Evolutionary conservation across 2,113 vertebrate genomes (phyloP).

Genomic region (Mus spicilegus): DNA sequence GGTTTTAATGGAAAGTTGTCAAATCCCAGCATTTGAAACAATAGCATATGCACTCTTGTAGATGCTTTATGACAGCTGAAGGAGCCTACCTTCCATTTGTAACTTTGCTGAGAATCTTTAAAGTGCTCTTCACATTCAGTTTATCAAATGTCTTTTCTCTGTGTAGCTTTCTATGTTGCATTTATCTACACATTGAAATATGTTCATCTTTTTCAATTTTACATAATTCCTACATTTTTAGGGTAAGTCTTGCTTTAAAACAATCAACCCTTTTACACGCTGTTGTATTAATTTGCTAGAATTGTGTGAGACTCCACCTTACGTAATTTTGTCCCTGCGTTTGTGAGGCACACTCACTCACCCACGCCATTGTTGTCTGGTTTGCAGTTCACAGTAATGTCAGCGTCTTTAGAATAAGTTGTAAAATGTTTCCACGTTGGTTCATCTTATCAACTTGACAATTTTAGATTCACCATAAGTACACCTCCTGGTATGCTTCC

Average conservation of each 20-base stretch:
- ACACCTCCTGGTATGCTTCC: no score
- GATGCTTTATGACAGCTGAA: not conserved
- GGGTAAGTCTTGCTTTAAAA: not conserved
- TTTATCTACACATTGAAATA: conserved; percentile 17
- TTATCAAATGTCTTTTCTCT: not conserved
- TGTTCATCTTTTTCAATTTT: not conserved
- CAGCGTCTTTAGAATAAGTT: conserved; percentile 17
- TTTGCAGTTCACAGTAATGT: not conserved
- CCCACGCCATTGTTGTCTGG: not conserved
- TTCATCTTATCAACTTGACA: not conserved
- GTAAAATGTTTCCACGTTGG: not conserved
- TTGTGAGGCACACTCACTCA: not conserved
- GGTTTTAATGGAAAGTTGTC: not conserved
- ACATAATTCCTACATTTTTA: not conserved
- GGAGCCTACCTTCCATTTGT: not conserved
- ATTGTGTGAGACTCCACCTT: not conserved
- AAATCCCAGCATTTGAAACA: not conserved
- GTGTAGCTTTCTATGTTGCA: not conserved
- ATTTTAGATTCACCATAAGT: not conserved
- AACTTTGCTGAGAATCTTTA: not conserved
- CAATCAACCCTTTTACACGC: not conserved
- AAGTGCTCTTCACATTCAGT: not conserved
- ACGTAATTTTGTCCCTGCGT: not conserved
- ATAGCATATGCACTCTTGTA: not conserved
- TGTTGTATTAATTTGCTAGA: not conserved